phyloP scores from a whole-genome alignment of 2,888 invertebrate species.

The Melipona bicolor region DNA sequence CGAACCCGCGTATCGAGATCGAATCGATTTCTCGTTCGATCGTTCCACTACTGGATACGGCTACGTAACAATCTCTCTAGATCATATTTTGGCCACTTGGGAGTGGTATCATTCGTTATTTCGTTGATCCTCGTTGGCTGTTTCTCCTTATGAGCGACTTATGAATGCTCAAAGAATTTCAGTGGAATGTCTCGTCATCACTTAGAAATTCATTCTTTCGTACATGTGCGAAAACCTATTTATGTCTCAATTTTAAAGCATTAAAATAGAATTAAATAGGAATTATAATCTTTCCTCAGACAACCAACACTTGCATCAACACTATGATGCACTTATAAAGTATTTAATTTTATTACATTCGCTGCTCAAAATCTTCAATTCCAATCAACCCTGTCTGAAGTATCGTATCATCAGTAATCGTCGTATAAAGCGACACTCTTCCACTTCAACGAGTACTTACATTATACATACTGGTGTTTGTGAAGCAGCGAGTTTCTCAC shows the following conservation, averaged over 20 bases:
- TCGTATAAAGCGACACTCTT: not conserved
- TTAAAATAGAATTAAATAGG: not conserved
- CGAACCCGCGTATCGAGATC: slow-evolving; percentile 59
- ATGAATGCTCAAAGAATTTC: too few relatives aligned
- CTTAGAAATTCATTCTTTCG: too few relatives aligned
- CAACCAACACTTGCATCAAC: too few relatives aligned
- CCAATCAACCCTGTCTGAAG: not conserved
- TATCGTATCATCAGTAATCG: not conserved
- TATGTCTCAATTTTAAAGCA: not conserved
- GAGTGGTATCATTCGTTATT: not conserved
- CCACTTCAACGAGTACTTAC: not conserved
- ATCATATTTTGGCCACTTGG: slow-evolving; percentile 49
- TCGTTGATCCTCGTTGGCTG: not conserved
- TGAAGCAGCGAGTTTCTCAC: slow-evolving; percentile 30
- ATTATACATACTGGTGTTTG: not conserved
- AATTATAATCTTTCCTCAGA: too few relatives aligned
- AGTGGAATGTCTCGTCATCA: too few relatives aligned
- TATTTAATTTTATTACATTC: not conserved
- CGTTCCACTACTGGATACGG: slow-evolving; percentile 29
- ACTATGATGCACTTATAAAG: too few relatives aligned
- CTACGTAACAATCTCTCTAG: slow-evolving; percentile 37
- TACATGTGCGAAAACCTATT: not conserved
- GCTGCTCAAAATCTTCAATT: not conserved
- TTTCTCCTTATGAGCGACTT: not conserved
- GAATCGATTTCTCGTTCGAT: slow-evolving; percentile 68